These are phyloP conservation scores for Boloria selene DNA, from an alignment of 2,888 invertebrate species.

Conservation along the genomic window DNA sequence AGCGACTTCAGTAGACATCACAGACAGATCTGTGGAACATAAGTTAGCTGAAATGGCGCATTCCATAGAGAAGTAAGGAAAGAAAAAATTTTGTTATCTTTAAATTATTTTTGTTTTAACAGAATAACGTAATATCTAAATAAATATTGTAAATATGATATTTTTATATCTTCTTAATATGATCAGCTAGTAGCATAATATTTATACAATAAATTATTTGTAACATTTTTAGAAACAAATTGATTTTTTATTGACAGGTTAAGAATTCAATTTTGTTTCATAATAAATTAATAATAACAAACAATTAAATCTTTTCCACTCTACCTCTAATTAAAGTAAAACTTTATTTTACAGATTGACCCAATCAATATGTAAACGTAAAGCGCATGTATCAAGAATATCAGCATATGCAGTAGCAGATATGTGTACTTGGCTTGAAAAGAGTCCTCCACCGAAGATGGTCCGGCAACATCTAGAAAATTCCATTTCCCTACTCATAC, in stretches of 20 bases:
- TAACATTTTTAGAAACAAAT: no score
- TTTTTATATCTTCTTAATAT: no score
- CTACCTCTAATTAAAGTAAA: conserved; percentile 1
- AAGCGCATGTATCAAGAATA: conserved; percentile 69
- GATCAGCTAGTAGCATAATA: no score
- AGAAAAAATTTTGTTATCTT: background rate
- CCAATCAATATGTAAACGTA: conserved; percentile 70
- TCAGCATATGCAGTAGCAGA: conserved; percentile 73
- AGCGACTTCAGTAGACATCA: conserved; percentile 47
- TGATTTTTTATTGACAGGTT: no score
- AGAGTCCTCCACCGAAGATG: conserved; percentile 56
- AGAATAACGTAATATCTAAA: background rate
- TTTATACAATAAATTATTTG: no score
- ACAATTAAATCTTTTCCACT: background rate
- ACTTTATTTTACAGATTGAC: conserved; percentile 61
- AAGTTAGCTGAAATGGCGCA: conserved; percentile 66
- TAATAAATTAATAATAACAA: background rate
- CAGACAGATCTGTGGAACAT: conserved; percentile 55
- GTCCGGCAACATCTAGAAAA: conserved; percentile 72
- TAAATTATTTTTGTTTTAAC: background rate
- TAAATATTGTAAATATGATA: no score
- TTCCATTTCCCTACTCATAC: conserved; percentile 63
- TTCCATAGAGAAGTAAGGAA: conserved; percentile 68
- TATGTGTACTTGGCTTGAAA: conserved; percentile 63
- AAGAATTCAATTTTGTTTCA: no score